These are phyloP conservation scores for Pyrrhura leucotis DNA, from an alignment of 2,797 vertebrate genomes.

Conservation along the genomic window DNA sequence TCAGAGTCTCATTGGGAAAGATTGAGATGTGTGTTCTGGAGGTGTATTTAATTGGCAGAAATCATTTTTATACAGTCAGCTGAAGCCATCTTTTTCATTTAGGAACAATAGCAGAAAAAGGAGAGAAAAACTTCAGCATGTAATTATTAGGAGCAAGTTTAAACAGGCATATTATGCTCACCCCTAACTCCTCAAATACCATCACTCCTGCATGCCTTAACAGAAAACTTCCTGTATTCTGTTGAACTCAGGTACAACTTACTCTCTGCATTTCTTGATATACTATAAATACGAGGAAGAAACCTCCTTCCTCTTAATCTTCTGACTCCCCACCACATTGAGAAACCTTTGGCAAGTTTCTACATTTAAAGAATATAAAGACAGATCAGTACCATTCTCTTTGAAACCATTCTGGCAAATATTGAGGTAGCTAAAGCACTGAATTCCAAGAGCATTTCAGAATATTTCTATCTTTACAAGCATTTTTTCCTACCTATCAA, in stretches of 20 bases:
- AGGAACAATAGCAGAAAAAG: neutral
- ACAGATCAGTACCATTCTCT: neutral
- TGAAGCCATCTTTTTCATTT: neutral
- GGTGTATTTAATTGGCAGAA: neutral
- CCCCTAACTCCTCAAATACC: neutral
- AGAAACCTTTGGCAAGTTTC: neutral
- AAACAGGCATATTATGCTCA: neutral
- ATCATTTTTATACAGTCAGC: neutral
- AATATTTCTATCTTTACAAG: neutral
- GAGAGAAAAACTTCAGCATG: neutral
- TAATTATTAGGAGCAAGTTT: neutral
- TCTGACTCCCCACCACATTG: neutral
- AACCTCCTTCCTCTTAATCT: neutral
- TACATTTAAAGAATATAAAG: neutral
- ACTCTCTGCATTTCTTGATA: neutral
- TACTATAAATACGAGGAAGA: neutral
- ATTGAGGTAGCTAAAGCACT: neutral
- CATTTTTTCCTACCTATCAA: neutral
- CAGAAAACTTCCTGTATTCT: neutral
- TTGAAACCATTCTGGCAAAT: neutral
- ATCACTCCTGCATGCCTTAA: neutral
- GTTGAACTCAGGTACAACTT: neutral
- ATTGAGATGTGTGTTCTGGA: neutral
- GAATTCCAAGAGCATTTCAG: neutral
- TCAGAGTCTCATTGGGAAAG: neutral